Percentiles rank a stretch among this genome's conserved stretches.
Evolutionary conservation across 2,113 vertebrate species (phyloP).

Genomic region (Lagopus muta): DNA sequence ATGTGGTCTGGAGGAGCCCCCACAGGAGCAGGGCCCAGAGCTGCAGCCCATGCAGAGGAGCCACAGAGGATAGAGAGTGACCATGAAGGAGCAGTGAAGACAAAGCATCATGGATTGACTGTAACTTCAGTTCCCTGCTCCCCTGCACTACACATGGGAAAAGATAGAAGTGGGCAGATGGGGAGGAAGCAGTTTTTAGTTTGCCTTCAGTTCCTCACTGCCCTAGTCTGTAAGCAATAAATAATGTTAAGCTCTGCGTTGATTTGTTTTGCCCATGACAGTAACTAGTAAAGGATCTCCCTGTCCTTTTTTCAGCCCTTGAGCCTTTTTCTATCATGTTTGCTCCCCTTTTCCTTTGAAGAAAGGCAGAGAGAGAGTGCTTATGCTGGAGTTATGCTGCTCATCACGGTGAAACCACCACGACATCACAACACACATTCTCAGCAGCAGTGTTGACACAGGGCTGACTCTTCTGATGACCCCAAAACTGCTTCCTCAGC

Average conservation of each 20-base stretch:
- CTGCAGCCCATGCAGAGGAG: neutral
- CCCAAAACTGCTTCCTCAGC: constrained; percentile 46
- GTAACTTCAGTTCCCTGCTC: neutral
- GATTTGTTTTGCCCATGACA: neutral
- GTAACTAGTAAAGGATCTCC: neutral
- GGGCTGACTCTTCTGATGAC: neutral
- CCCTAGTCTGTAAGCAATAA: neutral
- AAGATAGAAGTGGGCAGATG: neutral
- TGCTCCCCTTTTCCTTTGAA: neutral
- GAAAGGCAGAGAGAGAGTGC: neutral
- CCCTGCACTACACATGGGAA: neutral
- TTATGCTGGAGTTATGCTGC: neutral
- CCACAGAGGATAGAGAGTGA: neutral
- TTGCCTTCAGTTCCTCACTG: neutral
- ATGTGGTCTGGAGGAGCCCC: neutral
- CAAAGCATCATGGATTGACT: neutral
- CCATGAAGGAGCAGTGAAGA: neutral
- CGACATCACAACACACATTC: neutral
- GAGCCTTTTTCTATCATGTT: neutral
- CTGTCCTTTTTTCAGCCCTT: neutral
- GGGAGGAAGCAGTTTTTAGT: neutral
- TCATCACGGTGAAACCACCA: neutral
- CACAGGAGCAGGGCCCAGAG: neutral
- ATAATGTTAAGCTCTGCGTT: neutral
- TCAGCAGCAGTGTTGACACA: neutral